Evolutionary conservation across 2,113 vertebrate species (phyloP).

Genomic region (Microtus ochrogaster): DNA sequence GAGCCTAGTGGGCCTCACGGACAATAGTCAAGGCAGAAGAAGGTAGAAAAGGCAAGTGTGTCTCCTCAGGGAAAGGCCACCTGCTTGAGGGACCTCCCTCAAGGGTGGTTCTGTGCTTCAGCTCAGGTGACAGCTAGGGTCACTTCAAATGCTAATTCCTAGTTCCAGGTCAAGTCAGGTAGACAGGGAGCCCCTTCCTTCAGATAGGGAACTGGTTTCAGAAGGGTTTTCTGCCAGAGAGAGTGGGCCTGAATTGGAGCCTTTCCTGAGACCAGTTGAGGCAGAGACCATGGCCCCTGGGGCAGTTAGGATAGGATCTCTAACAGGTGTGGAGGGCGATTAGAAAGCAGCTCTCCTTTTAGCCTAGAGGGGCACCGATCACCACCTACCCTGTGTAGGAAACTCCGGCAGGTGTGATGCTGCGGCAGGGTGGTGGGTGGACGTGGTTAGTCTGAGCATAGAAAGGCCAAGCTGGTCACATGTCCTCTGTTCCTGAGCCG

Average conservation of each 20-base stretch:
- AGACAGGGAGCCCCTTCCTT: background rate
- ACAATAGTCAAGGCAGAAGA: background rate
- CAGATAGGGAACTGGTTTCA: background rate
- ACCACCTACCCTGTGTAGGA: background rate
- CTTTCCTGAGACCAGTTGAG: background rate
- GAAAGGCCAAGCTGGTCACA: fast-evolving
- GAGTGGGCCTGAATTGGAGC: background rate
- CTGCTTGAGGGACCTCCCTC: background rate
- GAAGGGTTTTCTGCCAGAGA: background rate
- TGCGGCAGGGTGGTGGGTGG: background rate
- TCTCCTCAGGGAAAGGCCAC: background rate
- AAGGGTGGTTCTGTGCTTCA: background rate
- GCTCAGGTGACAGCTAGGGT: background rate
- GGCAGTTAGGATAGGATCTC: background rate
- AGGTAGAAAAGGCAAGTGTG: background rate
- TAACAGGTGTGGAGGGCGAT: background rate
- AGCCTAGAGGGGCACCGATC: background rate
- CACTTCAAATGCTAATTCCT: background rate
- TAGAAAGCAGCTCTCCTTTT: background rate
- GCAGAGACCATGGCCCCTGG: background rate
- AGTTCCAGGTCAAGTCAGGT: background rate
- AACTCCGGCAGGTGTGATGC: background rate
- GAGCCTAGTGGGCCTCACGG: background rate
- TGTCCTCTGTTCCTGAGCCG: background rate
- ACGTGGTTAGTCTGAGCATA: background rate